Percentiles rank a stretch among this genome's conserved stretches.
phyloP scores from a whole-genome alignment of 2,113 vertebrate species.

The Patagioenas fasciata region DNA sequence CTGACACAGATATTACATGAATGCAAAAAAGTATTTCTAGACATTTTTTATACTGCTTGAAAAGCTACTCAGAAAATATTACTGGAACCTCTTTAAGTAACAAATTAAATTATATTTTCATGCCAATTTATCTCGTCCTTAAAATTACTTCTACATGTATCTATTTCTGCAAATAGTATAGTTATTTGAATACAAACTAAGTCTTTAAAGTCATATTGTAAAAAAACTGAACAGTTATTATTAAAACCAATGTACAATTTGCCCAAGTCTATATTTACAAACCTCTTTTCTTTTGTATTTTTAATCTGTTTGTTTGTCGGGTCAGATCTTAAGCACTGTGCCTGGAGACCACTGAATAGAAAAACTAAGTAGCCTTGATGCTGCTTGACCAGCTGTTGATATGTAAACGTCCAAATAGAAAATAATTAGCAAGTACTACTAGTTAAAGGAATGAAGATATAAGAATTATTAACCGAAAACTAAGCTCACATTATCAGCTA shows the following conservation, averaged over 20 bases:
- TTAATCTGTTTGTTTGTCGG: not conserved
- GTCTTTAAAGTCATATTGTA: not conserved
- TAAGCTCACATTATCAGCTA: not conserved
- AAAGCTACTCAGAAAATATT: not conserved
- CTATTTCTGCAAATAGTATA: not conserved
- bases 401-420: not conserved
- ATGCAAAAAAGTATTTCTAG: not conserved
- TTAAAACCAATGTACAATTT: not conserved
- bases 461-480: not conserved
- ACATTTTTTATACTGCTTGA: not conserved
- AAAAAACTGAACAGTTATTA: not conserved
- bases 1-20: not conserved
- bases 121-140: not conserved
- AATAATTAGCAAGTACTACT: not conserved
- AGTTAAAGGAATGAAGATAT: not conserved
- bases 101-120: not conserved
- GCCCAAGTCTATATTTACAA: not conserved
- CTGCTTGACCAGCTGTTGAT: not conserved
- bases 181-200: not conserved
- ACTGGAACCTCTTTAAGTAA: not conserved
- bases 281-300: not conserved
- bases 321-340: not conserved
- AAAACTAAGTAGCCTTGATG: not conserved
- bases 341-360: not conserved
- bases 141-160: not conserved